A percentile compares a stretch with the other conserved stretches of the same genome.
Conservation (phyloP, 2,113 vertebrate species). For the Daubentonia madagascariensis region DNA sequence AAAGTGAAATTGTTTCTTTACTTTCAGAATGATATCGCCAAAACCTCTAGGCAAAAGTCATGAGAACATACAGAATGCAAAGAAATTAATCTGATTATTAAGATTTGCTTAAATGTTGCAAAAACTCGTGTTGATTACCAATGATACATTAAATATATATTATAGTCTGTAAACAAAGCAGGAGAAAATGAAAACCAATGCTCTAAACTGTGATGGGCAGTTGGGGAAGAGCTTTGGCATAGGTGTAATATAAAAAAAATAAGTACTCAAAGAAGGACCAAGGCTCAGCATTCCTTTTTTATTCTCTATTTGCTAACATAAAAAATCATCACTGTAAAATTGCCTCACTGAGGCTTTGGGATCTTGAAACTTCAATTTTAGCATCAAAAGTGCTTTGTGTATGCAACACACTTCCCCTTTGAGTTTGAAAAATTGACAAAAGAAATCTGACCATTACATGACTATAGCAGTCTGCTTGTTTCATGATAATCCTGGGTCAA, state of each 20-base stretch:
- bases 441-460: background rate
- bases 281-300: conserved; percentile 21
- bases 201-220: background rate
- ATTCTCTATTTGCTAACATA: conserved; percentile 32
- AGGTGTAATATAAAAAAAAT: conserved; percentile 54
- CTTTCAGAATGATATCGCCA: background rate
- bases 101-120: conserved; percentile 16
- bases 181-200: background rate
- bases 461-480: background rate
- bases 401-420: background rate
- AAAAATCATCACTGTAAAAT: conserved; percentile 16
- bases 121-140: conserved; percentile 3
- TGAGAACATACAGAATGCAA: background rate
- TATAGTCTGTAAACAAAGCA: background rate
- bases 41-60: conserved; percentile 1
- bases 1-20: conserved; percentile 36
- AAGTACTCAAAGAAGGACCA: background rate
- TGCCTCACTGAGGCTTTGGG: background rate
- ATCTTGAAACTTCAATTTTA: conserved; percentile 38
- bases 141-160: background rate
- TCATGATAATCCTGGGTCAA: conserved; percentile 21
- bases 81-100: conserved; percentile 53
- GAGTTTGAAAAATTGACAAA: conserved; percentile 27
- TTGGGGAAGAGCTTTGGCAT: background rate
- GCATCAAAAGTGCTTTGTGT: conserved; percentile 37